Percentiles rank a stretch among this genome's conserved stretches.
Conservation (phyloP, 2,797 vertebrate species). For the Argyrosomus regius region DNA sequence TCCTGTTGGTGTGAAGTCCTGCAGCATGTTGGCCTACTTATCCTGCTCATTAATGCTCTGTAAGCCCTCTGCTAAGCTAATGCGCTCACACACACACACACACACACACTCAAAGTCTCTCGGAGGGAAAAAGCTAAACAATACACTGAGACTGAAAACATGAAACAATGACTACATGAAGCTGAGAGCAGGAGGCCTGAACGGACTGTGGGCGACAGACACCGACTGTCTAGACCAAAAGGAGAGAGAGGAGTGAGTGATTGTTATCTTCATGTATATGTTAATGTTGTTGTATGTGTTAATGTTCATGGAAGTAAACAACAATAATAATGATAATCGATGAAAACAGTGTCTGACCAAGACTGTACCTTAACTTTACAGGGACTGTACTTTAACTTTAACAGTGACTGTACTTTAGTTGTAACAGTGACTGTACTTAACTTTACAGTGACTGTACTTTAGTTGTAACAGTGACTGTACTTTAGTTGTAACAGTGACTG, state of each 20-base stretch:
- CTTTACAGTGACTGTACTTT: no score
- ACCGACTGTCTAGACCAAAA: background rate
- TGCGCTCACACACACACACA: constrained; percentile 23
- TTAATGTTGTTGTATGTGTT: background rate
- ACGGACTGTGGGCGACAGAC: constrained; percentile 20
- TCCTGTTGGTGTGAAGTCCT: constrained; percentile 59
- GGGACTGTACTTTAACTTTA: no score
- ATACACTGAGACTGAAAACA: constrained; percentile 5
- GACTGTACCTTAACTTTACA: no score
- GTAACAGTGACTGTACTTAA: no score
- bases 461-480: no score
- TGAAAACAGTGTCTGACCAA: no score
- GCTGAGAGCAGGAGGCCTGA: constrained; percentile 3
- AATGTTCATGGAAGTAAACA: background rate
- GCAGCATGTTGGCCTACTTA: constrained; percentile 62
- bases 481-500: no score
- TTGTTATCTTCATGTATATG: no score
- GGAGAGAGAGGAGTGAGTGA: constrained; percentile 33
- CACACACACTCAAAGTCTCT: constrained; percentile 32
- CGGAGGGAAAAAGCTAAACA: constrained; percentile 8
- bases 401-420: no score
- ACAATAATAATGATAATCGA: no score
- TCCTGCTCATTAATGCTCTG: constrained; percentile 68
- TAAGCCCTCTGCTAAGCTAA: constrained; percentile 73
- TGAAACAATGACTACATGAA: constrained; percentile 33